Evolutionary conservation across 2,113 vertebrate species (phyloP).

Genomic region (Ardeotis arabs): DNA sequence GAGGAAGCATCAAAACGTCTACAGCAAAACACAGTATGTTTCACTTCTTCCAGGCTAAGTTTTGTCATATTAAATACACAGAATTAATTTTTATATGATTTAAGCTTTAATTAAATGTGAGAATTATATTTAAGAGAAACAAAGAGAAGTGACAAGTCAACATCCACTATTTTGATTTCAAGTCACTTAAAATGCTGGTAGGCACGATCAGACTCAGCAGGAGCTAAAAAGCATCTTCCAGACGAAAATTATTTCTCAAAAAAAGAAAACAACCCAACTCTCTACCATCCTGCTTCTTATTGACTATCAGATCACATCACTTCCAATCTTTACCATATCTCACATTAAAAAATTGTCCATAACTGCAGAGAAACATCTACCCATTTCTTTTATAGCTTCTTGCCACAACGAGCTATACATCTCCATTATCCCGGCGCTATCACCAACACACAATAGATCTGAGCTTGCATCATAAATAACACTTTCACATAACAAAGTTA

Average conservation of each 20-base stretch:
- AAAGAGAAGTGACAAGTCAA: background rate
- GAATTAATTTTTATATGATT: background rate
- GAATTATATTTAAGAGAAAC: background rate
- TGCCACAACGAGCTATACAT: slow-evolving; percentile 18
- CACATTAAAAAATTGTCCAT: slow-evolving; percentile 67
- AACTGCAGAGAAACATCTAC: slow-evolving; percentile 14
- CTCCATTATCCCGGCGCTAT: slow-evolving; percentile 31
- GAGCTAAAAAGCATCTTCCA: background rate
- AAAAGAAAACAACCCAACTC: too few species aligned
- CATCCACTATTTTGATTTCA: background rate
- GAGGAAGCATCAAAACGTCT: background rate
- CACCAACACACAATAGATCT: background rate
- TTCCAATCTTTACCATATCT: background rate
- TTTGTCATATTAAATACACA: background rate
- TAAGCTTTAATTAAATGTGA: slow-evolving; percentile 19
- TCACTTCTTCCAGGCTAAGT: background rate
- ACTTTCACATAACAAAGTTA: background rate
- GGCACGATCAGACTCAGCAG: background rate
- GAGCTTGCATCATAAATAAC: slow-evolving; percentile 11
- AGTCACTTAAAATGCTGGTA: background rate
- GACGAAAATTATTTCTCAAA: background rate
- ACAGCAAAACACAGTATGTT: background rate
- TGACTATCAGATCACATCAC: slow-evolving; percentile 41
- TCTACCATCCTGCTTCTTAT: background rate
- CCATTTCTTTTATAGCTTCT: slow-evolving; percentile 59